Conservation (phyloP, 2,888 invertebrate species). For the Laspeyria flexula region DNA sequence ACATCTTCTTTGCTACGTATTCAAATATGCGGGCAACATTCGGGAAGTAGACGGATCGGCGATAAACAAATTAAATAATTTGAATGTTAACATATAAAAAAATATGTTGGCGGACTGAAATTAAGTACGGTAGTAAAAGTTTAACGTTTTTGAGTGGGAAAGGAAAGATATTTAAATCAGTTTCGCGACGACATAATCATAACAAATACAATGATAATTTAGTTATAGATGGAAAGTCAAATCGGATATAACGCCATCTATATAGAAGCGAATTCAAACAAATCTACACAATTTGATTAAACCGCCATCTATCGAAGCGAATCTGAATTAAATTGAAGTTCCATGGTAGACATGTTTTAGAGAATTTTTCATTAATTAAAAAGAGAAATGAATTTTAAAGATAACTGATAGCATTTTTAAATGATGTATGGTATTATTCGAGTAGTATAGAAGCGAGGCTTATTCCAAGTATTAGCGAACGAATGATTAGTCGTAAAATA, state of each 20-base stretch:
- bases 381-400: slow-evolving; percentile 26
- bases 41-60: slow-evolving; percentile 52
- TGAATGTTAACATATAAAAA: slow-evolving; percentile 10
- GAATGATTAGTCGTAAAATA: slow-evolving; percentile 38
- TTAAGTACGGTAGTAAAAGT: slow-evolving; percentile 28
- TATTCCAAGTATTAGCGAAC: slow-evolving; percentile 41
- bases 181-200: background rate
- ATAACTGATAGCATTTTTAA: slow-evolving; percentile 29
- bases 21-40: slow-evolving; percentile 13
- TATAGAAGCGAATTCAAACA: background rate
- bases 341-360: slow-evolving; percentile 16
- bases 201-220: too few species aligned
- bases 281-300: too few species aligned
- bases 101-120: slow-evolving; percentile 42
- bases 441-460: slow-evolving; percentile 35
- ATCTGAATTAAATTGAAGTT: slow-evolving; percentile 7
- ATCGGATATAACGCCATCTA: slow-evolving; percentile 8
- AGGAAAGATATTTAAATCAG: slow-evolving; percentile 6
- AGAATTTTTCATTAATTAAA: slow-evolving; percentile 14
- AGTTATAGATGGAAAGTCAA: too few species aligned
- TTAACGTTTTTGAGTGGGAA: slow-evolving; percentile 13
- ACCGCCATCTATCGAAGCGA: background rate
- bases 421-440: slow-evolving; percentile 42
- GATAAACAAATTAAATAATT: slow-evolving; percentile 23
- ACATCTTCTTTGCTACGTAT: slow-evolving; percentile 21